These are phyloP conservation scores for Synanthedon myopaeformis DNA, from an alignment of 2,888 invertebrate genomes.

Conservation along the genomic window DNA sequence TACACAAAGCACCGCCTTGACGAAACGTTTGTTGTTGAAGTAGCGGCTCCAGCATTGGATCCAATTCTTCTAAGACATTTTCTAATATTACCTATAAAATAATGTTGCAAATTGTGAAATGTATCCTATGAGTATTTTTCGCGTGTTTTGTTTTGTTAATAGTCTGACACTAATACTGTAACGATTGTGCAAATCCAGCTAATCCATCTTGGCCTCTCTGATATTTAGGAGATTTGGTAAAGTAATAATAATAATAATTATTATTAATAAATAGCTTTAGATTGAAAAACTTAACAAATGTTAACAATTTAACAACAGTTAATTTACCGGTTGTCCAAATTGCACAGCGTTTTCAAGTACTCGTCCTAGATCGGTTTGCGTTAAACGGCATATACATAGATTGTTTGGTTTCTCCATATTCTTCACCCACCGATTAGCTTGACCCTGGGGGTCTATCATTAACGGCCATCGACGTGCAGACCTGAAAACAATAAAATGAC, in stretches of 20 bases:
- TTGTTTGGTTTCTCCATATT: conserved; percentile 91
- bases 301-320: background rate
- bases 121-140: too few species aligned
- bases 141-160: too few species aligned
- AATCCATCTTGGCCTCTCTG: too few species aligned
- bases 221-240: too few species aligned
- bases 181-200: too few species aligned
- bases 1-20: conserved; percentile 87
- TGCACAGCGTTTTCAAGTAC: conserved; percentile 88
- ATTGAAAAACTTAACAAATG: too few species aligned
- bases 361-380: conserved; percentile 85
- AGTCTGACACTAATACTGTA: too few species aligned
- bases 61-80: conserved; percentile 91
- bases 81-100: conserved; percentile 79
- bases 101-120: background rate
- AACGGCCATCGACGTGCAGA: conserved; percentile 92
- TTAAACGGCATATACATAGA: conserved; percentile 82
- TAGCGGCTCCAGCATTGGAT: conserved; percentile 90
- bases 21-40: conserved; percentile 91
- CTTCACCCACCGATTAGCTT: conserved; percentile 94
- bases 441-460: conserved; percentile 95
- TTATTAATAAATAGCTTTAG: too few species aligned
- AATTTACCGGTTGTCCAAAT: conserved; percentile 84
- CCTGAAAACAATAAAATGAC: conserved; percentile 51
- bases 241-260: too few species aligned